Base-by-base conservation (phyloP, 2,113 vertebrate species). In the Ageneiosus marmoratus region DNA sequence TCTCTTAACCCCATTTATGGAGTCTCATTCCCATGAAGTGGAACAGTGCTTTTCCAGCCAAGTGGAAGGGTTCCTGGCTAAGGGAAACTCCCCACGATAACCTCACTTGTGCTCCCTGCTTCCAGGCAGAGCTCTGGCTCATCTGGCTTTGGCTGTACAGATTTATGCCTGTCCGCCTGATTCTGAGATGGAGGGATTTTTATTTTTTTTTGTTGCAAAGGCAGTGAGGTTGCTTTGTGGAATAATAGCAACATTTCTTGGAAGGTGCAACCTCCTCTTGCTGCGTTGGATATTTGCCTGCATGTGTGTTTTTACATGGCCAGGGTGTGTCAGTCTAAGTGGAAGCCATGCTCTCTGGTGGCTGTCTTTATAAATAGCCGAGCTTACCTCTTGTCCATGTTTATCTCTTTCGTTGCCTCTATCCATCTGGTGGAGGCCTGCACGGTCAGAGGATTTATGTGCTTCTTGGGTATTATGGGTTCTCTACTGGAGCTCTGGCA, bases 101-200 rank as follows among this genome's bases (percentile, higher is more conserved):
- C 70, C 83, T 69, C 83, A 82, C 51, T 62, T 76, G 69, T 7
- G 22, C 44, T 22, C 37, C 5, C 18, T 63, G 50, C n/a, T 83
- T 83, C 82, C 82, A 77, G 74, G 60, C 48, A 77, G 32, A 37
- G 79, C 81, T 84, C 44, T 58, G 53, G 79, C 82, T 87, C 80
- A 88, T 88, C 91, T 87, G 89, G 84, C 82, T 77, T 86, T 83
- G 44, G 86, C 90, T 90, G 88, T 82, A 79, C 84, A 48, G 32
- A 88, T 91, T 87, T 87, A 78, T 81, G 85, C 86, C 86, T 91
- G 80, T 83, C 32, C 69, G 46, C 34, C 58, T 79, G 69, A 76
- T 27, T 24, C 18, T 46, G 41, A 63, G 62, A 37, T 75, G 75
- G 50, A 50, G 27, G 8, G 13, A 18, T 53, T 53, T 53, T 53